Evolutionary conservation across 2,797 vertebrate genomes (phyloP).

Genomic region (Salmo trutta): DNA sequence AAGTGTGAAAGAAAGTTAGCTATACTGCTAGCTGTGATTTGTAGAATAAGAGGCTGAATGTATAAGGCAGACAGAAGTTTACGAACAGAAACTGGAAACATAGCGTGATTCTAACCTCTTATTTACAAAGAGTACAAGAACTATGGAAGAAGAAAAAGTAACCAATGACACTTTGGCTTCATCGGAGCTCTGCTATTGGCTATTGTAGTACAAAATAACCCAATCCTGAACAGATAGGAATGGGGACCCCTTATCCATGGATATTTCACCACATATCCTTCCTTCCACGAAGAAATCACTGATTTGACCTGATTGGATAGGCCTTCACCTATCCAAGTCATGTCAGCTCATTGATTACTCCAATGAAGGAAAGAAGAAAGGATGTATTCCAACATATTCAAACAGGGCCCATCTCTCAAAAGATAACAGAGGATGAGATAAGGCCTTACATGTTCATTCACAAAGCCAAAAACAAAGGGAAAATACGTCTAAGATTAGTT

Average conservation of each 20-base stretch:
- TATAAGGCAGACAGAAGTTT: constrained; percentile 32
- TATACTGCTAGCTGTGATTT: not conserved
- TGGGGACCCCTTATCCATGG: too few species aligned
- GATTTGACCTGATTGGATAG: not conserved
- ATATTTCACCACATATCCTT: not conserved
- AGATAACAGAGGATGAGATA: too few species aligned
- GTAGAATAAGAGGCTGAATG: not conserved
- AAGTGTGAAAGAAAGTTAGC: not conserved
- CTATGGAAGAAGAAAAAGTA: constrained; percentile 22
- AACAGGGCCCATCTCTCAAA: not conserved
- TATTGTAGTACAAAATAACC: not conserved
- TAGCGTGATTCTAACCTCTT: not conserved
- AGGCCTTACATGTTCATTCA: constrained; percentile 13
- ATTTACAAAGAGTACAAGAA: constrained; percentile 41
- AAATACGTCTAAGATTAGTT: constrained; percentile 7
- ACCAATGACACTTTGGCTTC: not conserved
- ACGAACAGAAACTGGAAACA: constrained; percentile 22
- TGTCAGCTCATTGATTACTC: not conserved
- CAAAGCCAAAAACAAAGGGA: not conserved
- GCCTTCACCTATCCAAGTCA: not conserved
- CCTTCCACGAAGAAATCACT: constrained; percentile 6
- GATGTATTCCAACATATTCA: not conserved
- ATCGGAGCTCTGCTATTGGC: not conserved
- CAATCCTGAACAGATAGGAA: not conserved
- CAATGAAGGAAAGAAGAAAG: not conserved